Base-by-base conservation (phyloP, 2,113 vertebrate species). In the Chaetodon auriga region DNA sequence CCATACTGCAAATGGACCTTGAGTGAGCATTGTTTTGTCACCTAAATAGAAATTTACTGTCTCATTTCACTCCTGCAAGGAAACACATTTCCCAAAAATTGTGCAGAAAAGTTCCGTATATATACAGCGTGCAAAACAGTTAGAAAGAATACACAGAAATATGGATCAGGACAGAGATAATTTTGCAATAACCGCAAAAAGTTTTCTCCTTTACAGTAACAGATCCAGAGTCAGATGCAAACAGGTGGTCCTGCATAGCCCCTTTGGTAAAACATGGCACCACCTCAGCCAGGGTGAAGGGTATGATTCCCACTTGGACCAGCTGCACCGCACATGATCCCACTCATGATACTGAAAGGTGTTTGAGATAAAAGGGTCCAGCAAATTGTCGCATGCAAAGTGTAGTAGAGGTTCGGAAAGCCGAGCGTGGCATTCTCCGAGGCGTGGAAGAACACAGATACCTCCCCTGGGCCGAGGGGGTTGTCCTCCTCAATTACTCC, bases 341-440 rank as follows among this genome's bases (percentile, higher is more conserved):
- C 36, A 21, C 75, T 85, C 71, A 68, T 85, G 81, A 86, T 73
- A 63, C 80, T 71, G 58, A 76, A 85, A 84, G 65, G 64, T 85
- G 84, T 85, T 88, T 75, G 60, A 53, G 71, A 80, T 83, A 85
- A 84, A 80, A 90, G 68, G 21, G 15, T 80, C 58, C 54, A 87
- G 75, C 77, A 78, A 71, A 83, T 75, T 81, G 83, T 70, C 74
- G 89, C 76, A 80, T n/a, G 75, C 58, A 73, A 84, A 84, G 66
- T 65, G 84, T 87, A 82, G 82, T 81, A 86, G 85, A 84, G 58
- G 76, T 64, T 63, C 13, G 48, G 87, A 81, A 81, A 72, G 86
- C 80, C 49, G 5, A 72, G 78, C 58, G 8, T 57, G 72, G 78
- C 85, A 81, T 90, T 90, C 84, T 83, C 68, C 12, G 14, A 79